A percentile compares a stretch with the other conserved stretches of the same genome.
Evolutionary conservation across 2,888 invertebrate genomes (phyloP).

Genomic region (Scotopteryx bipunctaria): DNA sequence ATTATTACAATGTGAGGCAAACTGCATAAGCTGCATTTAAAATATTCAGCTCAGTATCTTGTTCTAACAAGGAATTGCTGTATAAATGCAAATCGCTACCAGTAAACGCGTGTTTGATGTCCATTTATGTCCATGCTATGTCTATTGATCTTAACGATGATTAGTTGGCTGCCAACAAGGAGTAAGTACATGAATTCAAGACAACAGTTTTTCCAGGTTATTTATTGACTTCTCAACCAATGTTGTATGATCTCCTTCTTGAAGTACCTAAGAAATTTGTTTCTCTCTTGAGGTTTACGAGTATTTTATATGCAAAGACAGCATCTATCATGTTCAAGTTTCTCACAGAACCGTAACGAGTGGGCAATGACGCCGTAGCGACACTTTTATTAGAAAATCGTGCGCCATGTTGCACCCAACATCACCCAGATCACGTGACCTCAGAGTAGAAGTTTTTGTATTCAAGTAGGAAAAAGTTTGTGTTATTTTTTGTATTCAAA

Average conservation of each 20-base stretch:
- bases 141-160: background rate
- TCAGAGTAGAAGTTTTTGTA: slow-evolving; percentile 6
- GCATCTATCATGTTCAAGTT: slow-evolving; percentile 14
- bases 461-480: too few species aligned
- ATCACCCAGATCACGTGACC: slow-evolving; percentile 37
- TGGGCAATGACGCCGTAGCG: slow-evolving; percentile 34
- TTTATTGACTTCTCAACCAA: background rate
- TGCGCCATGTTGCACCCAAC: slow-evolving; percentile 53
- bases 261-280: too few species aligned
- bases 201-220: background rate
- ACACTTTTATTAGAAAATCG: slow-evolving; percentile 75
- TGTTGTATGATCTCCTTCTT: too few species aligned
- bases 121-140: slow-evolving; percentile 3
- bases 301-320: slow-evolving; percentile 10
- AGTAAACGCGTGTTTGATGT: slow-evolving; percentile 7
- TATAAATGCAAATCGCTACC: slow-evolving; percentile 4
- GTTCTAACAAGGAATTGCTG: slow-evolving; percentile 1
- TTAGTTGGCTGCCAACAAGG: background rate
- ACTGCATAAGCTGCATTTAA: slow-evolving; percentile 19
- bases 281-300: too few species aligned
- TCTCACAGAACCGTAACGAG: slow-evolving; percentile 31
- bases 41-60: background rate
- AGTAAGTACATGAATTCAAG: background rate
- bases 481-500: too few species aligned
- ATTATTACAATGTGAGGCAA: slow-evolving; percentile 16